Conservation (phyloP, 2,113 vertebrate genomes). For the Mesoclemmys tuberculata region DNA sequence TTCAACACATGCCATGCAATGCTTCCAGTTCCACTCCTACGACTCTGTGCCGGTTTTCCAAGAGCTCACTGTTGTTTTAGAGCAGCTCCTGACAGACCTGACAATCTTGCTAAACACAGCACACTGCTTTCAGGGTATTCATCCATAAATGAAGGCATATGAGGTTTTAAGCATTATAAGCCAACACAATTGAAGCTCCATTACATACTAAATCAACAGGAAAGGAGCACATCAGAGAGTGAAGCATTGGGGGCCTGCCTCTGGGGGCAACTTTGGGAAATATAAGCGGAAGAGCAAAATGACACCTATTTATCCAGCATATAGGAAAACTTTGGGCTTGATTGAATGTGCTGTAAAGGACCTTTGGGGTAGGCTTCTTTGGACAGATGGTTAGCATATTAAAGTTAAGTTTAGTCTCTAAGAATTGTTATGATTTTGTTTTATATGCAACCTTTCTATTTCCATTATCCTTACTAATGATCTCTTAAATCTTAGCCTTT, state of each 20-base stretch:
- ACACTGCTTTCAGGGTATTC: background rate
- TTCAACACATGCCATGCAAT: background rate
- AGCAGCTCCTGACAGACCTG: background rate
- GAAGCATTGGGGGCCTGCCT: background rate
- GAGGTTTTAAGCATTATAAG: background rate
- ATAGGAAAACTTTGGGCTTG: background rate
- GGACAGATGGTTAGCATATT: no score
- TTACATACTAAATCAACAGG: background rate
- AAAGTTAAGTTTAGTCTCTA: background rate
- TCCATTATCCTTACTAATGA: background rate
- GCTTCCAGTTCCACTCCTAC: background rate
- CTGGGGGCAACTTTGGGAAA: background rate
- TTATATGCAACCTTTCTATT: background rate
- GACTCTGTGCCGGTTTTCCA: background rate
- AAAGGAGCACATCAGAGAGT: background rate
- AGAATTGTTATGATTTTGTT: background rate
- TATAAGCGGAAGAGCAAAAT: background rate
- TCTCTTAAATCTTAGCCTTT: background rate
- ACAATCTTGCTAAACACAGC: background rate
- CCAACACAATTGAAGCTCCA: background rate
- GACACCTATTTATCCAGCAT: background rate
- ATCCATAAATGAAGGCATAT: background rate
- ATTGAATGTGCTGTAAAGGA: background rate
- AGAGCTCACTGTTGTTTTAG: background rate
- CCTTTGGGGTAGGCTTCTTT: background rate